Evolutionary conservation across 2,888 invertebrate species (phyloP), one percentile per base, ranked within the genome.

Genomic region (Phytoseiulus persimilis): DNA sequence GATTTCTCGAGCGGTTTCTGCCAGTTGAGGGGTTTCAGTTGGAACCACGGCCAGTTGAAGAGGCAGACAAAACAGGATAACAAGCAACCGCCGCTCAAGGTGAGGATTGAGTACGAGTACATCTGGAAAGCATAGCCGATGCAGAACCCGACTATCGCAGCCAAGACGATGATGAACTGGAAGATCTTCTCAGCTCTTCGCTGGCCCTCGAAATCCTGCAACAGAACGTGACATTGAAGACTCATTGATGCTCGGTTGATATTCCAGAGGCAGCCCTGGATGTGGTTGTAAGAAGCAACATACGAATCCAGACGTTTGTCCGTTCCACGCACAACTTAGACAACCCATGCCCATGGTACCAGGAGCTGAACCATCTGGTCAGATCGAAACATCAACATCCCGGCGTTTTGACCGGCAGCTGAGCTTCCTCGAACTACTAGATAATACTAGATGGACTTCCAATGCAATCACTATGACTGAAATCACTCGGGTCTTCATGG

Each of bases 181-280:
- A 97, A 98, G 90, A 96, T 93, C 92, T 95, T 96, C 93, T 98
- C 98, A 0, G 98, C 97, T 92, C 95, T 95, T 28, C 95, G 95
- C 93, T 98, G 97, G 0, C 97, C 97, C 90, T 96, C 96, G 93
- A 95, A 98, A 92, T 98, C 97, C 96, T 96, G 90, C 65, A 92
- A 92, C 90, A 90, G 91, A 91, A 91, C 2, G 28, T 2, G 5
- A 1, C 1, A 91, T 90, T 91, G 90, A 89, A 91, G 23, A 89
- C 89, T 83, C 31, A 65, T 33, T 31, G 39, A 90, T 46, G 46
- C n/a, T n/a, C n/a, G n/a, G n/a, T n/a, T n/a, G n/a, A n/a, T n/a
- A n/a, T n/a, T n/a, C n/a, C n/a, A n/a, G n/a, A n/a, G n/a, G n/a
- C n/a, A n/a, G n/a, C n/a, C n/a, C n/a, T n/a, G n/a, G n/a, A n/a